These are phyloP conservation scores for Hybos culiciformis DNA, from an alignment of 2,888 invertebrate species.

Conservation along the genomic window DNA sequence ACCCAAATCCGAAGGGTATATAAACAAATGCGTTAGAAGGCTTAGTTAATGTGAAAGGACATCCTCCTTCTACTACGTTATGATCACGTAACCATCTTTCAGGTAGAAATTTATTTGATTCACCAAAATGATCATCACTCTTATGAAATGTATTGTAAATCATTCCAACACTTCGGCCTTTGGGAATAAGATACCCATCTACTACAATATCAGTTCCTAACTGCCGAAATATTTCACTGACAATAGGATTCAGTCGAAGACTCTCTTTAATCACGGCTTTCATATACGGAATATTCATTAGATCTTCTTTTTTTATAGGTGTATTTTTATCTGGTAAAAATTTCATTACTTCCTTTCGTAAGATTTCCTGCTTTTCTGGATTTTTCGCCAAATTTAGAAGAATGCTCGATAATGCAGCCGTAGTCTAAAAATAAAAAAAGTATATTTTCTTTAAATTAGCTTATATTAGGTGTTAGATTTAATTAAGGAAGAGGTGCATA, in stretches of 20 bases:
- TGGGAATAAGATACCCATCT: conserved; percentile 47
- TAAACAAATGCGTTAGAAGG: conserved; percentile 22
- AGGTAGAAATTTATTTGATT: conserved; percentile 49
- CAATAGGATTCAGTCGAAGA: conserved; percentile 47
- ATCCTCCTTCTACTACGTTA: conserved; percentile 1
- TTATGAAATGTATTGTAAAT: conserved; percentile 52
- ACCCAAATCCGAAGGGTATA: conserved; percentile 28
- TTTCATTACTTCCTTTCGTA: conserved; percentile 40
- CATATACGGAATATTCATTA: conserved; percentile 44
- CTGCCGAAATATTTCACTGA: conserved; percentile 42
- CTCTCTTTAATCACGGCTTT: conserved; percentile 63
- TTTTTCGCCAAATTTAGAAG: conserved; percentile 47
- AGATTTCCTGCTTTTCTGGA: conserved; percentile 44
- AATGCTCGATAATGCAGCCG: conserved; percentile 37
- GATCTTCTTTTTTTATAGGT: conserved; percentile 32
- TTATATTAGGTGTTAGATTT: too few species aligned
- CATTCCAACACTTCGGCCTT: conserved; percentile 54
- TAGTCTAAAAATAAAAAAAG: conserved; percentile 15
- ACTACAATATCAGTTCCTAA: conserved; percentile 44
- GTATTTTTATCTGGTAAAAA: conserved; percentile 33
- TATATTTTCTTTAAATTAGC: too few species aligned
- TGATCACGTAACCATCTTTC: conserved; percentile 50
- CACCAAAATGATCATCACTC: conserved; percentile 47
- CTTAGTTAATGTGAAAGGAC: conserved; percentile 14
- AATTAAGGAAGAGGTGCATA: neutral